Conservation (phyloP, 2,797 vertebrate species). For the Stomatorhinus walkeri region DNA sequence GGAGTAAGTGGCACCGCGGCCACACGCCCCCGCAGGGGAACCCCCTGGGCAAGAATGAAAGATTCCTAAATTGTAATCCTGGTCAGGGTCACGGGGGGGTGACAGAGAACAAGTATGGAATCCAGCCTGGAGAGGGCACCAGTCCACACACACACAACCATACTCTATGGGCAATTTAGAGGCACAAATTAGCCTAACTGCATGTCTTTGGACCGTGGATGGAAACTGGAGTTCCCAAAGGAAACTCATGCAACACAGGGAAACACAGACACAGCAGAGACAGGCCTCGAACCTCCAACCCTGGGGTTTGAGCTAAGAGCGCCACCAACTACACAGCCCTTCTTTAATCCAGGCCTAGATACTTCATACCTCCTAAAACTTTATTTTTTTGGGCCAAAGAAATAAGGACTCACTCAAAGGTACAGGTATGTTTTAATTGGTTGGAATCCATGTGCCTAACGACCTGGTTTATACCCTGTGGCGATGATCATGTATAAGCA, state of each 20-base stretch:
- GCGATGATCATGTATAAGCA: not conserved
- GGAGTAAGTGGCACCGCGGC: not conserved
- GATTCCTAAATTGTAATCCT: not conserved
- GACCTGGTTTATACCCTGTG: not conserved
- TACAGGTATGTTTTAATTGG: constrained; percentile 2
- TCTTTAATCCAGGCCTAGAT: not conserved
- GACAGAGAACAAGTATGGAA: not conserved
- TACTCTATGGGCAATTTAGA: not conserved
- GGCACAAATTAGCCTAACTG: not conserved
- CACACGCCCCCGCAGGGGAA: not conserved
- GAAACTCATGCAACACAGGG: not conserved
- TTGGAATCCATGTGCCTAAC: not conserved
- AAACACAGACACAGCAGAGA: not conserved
- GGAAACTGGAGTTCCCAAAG: not conserved
- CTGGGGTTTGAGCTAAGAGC: not conserved
- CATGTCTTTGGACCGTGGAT: not conserved
- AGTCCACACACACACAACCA: not conserved
- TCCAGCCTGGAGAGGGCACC: not conserved
- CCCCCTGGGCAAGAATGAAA: not conserved
- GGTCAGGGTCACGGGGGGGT: not conserved
- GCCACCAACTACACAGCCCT: not conserved
- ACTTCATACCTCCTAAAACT: not conserved
- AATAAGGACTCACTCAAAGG: not conserved
- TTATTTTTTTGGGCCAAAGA: not conserved
- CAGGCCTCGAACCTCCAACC: not conserved